phyloP scores from a whole-genome alignment of 2,888 invertebrate genomes.

The Rhodophaea formosa region DNA sequence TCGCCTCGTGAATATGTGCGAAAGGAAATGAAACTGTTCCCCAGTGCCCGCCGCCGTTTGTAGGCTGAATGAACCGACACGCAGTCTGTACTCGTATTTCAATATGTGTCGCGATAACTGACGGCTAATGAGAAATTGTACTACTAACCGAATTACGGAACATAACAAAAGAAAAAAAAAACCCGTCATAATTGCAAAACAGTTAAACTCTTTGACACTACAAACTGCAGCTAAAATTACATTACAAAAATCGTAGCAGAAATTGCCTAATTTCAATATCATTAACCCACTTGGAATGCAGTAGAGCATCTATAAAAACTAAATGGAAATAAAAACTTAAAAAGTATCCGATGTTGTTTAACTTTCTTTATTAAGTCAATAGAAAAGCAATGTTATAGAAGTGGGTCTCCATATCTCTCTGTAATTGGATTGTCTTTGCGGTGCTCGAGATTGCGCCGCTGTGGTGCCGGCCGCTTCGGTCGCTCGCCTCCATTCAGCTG shows the following conservation, averaged over 20 bases:
- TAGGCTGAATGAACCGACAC: constrained; percentile 42
- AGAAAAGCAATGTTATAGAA: constrained; percentile 16
- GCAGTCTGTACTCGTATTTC: constrained; percentile 33
- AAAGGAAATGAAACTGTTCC: constrained; percentile 73
- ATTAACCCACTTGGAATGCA: no score
- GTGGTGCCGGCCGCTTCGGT: background rate
- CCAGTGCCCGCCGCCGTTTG: constrained; percentile 48
- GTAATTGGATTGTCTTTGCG: constrained; percentile 17
- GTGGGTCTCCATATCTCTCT: constrained; percentile 6
- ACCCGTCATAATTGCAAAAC: no score
- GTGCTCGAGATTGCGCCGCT: constrained; percentile 1
- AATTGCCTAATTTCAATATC: no score
- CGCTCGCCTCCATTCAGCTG: constrained; percentile 5
- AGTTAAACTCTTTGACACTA: no score
- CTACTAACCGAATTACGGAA: no score
- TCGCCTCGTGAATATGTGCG: constrained; percentile 72
- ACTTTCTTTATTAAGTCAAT: constrained; percentile 12
- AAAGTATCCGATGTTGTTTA: background rate
- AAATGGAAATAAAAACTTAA: constrained; percentile 10
- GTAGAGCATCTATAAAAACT: no score
- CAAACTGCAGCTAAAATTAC: no score
- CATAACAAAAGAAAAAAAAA: no score
- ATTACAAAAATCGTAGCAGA: no score
- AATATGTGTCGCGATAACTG: constrained; percentile 33
- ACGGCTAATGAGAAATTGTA: constrained; percentile 20